Percentiles rank a stretch among this genome's conserved stretches.
Conservation (phyloP, 2,888 invertebrate genomes). For the Pegoplata infirma region DNA sequence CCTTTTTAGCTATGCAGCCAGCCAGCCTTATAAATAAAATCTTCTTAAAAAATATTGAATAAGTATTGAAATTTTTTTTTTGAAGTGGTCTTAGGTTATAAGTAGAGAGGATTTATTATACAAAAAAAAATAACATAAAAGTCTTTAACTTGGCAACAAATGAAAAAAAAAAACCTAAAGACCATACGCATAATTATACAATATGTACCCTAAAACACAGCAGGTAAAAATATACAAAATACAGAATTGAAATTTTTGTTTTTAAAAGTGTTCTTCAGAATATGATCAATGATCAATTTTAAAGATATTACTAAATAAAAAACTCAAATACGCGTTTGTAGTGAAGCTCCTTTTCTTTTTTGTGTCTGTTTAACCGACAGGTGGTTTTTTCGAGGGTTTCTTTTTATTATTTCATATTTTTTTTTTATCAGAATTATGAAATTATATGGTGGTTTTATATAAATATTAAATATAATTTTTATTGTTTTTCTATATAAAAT, state of each 20-base stretch:
- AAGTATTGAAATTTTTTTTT: constrained; percentile 23
- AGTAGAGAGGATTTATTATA: constrained; percentile 50
- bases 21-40: constrained; percentile 7
- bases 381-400: constrained; percentile 30
- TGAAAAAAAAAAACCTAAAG: no score
- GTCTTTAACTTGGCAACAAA: constrained; percentile 13
- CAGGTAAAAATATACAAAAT: constrained; percentile 38
- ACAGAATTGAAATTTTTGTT: constrained; percentile 22
- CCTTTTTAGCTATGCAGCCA: no score
- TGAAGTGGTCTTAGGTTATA: constrained; percentile 65
- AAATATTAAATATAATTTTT: constrained; percentile 3
- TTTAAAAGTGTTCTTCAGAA: constrained; percentile 8
- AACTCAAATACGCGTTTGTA: neutral
- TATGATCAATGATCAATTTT: constrained; percentile 25
- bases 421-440: constrained; percentile 44
- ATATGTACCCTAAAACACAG: constrained; percentile 26
- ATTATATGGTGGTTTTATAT: constrained; percentile 43
- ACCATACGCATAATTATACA: constrained; percentile 31
- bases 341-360: neutral
- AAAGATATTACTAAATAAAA: constrained; percentile 1
- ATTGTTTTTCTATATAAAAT: neutral
- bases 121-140: constrained; percentile 1
- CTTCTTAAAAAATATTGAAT: constrained; percentile 17
- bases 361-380: constrained; percentile 20
- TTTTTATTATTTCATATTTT: constrained; percentile 28